Conservation (phyloP, 2,797 vertebrate species). For the Merluccius polli region DNA sequence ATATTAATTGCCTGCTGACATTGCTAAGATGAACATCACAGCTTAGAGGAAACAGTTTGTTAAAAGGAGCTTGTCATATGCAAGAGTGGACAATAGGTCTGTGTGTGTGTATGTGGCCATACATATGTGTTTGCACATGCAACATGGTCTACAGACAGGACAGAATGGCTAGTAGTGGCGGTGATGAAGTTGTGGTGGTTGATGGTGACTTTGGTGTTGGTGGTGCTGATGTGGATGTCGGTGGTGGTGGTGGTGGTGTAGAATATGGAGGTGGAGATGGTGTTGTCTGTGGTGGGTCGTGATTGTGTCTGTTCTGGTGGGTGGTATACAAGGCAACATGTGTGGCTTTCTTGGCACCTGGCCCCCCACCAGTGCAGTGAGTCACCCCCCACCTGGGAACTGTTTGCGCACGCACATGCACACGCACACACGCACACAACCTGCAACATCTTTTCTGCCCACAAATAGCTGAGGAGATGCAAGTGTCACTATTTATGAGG, state of each 20-base stretch:
- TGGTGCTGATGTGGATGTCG: not conserved
- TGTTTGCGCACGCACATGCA: not conserved
- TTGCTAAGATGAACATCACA: conserved; percentile 60
- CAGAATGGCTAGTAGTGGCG: not conserved
- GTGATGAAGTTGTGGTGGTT: not conserved
- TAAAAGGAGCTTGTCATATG: conserved; percentile 46
- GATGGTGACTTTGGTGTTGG: too few relatives aligned
- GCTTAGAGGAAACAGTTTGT: conserved; percentile 43
- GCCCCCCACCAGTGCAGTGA: not conserved
- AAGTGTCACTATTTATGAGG: not conserved
- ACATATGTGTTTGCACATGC: conserved; percentile 3
- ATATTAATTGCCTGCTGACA: conserved; percentile 45
- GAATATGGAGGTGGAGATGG: not conserved
- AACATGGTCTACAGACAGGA: not conserved
- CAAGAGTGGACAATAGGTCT: not conserved
- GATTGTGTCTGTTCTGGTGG: not conserved
- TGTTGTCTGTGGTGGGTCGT: not conserved
- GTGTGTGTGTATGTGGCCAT: not conserved
- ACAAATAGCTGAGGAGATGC: not conserved
- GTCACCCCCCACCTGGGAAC: not conserved
- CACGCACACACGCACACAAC: not conserved
- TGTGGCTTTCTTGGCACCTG: not conserved
- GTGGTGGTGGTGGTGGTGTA: not conserved
- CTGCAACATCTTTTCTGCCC: not conserved
- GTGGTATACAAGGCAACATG: not conserved